Base-by-base conservation (phyloP, 2,113 vertebrate genomes). In the Heterocephalus glaber region DNA sequence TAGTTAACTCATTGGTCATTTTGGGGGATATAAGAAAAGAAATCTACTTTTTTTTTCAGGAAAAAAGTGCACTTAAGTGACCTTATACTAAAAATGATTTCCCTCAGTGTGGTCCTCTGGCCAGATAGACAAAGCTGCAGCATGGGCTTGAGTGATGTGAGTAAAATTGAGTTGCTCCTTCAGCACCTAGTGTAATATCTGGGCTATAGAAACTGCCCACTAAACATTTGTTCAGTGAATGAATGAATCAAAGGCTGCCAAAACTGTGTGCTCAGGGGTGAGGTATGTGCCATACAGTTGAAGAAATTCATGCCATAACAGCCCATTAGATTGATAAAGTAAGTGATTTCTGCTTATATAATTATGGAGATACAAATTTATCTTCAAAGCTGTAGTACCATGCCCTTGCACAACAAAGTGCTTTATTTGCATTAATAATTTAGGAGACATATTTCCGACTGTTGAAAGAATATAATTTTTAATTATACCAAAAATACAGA, bases 401-500 rank as follows among this genome's bases (percentile, higher is more conserved):
- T 66, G 19, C 60, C 89, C 30, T 44, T 83, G 19, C 61, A 87
- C 22, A 72, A 56, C 22, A 74, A 30, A 49, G 41, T 81, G 26
- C 52, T 85, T 92, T 74, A 66, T 92, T 66, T 97, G 74, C 61
- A 47, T 89, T 85, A 91, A 95, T 83, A 93, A 94, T 93, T 77
- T 94, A 94, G 33, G 94, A 82, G 47, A 47, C 80, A 70, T 56
- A 83, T 89, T 80, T 91, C 47, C 82, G 93, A 63, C 70, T 77
- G 44, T 90, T 52, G 82, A 90, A 87, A 68, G 84, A 92, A 74
- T 77, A 83, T 33, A 28, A 85, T n/a, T 90, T 95, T 96, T 90
- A 86, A 92, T 94, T 58, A 79, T 90, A 86, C 14, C n/a, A 91
- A 60, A 92, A 90, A 86, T 93, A 79, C 11, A 87, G 28, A 74